phyloP scores from a whole-genome alignment of 2,888 invertebrate genomes.

The Tenthredo notha region DNA sequence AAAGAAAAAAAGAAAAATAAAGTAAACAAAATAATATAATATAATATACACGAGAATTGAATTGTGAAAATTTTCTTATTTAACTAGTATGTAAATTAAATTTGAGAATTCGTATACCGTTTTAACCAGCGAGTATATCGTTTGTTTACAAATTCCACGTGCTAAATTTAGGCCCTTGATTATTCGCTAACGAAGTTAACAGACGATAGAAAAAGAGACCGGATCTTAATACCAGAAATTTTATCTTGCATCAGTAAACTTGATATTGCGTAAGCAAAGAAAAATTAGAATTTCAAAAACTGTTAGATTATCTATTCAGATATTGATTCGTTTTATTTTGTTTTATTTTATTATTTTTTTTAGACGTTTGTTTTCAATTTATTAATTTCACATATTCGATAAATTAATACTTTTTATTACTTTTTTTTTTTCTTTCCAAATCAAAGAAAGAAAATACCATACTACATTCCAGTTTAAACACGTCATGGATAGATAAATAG shows the following conservation, averaged over 20 bases:
- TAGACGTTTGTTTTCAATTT: neutral
- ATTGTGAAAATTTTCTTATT: neutral
- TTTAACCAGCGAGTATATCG: neutral
- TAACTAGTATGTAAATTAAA: neutral
- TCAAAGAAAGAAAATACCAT: neutral
- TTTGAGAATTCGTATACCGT: neutral
- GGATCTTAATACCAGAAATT: neutral
- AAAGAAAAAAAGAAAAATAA: too few species aligned
- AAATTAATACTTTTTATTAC: neutral
- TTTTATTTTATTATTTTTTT: neutral
- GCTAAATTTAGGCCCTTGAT: constrained; percentile 10
- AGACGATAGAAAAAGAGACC: neutral
- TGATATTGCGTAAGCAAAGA: neutral
- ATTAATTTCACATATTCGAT: neutral
- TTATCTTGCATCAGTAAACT: neutral
- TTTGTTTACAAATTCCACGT: constrained; percentile 42
- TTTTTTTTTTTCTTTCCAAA: neutral
- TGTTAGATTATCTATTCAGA: neutral
- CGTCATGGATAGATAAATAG: neutral
- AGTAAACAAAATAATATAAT: too few species aligned
- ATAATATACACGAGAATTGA: neutral
- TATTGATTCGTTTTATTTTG: neutral
- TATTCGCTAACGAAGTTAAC: neutral
- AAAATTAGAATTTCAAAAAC: neutral
- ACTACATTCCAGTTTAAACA: neutral